phyloP scores from a whole-genome alignment of 2,797 vertebrate species.

The Austrolebias charrua region DNA sequence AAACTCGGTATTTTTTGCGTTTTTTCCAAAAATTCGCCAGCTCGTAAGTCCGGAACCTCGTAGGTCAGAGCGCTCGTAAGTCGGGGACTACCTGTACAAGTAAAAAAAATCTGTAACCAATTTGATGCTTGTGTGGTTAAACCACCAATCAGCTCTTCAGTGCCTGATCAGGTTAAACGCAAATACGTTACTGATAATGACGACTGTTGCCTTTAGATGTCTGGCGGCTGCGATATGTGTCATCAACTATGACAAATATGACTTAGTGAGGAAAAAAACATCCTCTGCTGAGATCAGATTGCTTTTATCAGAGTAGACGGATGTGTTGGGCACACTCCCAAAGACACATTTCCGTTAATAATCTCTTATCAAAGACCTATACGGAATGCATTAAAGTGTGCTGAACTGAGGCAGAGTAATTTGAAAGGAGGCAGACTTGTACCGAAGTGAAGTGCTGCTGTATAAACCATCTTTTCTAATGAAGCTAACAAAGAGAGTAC shows the following conservation, averaged over 20 bases:
- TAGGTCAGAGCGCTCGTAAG: no score
- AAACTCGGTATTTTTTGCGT: no score
- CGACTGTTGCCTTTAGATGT: conserved; percentile 4
- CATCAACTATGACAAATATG: conserved; percentile 5
- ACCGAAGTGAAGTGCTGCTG: conserved; percentile 17
- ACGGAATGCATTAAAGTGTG: conserved; percentile 1
- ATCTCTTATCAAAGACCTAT: neutral
- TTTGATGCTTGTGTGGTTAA: no score
- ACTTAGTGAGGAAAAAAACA: neutral
- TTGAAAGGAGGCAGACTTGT: conserved; percentile 15
- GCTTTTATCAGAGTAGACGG: neutral
- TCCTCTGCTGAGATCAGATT: neutral
- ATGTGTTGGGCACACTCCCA: neutral
- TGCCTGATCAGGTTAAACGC: conserved; percentile 15
- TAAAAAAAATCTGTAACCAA: no score
- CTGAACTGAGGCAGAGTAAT: conserved; percentile 6
- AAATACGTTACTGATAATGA: conserved; percentile 14
- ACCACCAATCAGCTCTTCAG: no score
- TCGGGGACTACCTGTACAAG: no score
- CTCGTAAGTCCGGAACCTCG: no score
- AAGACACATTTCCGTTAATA: neutral
- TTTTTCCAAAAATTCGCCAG: no score
- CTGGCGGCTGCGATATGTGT: neutral
- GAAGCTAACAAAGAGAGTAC: conserved; percentile 34
- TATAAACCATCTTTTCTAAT: conserved; percentile 40